A percentile compares a stretch with the other conserved stretches of the same genome.
Conservation (phyloP, 2,797 vertebrate species). For the Betta splendens region DNA sequence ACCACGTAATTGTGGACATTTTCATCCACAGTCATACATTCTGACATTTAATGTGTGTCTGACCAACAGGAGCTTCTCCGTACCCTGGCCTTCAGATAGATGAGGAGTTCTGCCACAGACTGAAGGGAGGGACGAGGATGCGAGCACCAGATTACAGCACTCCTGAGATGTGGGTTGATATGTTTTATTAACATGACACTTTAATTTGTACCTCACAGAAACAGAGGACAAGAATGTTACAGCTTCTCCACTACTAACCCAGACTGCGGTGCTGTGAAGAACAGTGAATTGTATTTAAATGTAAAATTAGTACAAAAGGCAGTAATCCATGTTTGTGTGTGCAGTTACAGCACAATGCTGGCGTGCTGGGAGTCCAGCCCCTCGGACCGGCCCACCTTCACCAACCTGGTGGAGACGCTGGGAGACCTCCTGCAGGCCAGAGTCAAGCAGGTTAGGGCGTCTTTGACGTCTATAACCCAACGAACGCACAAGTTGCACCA, state of each 20-base stretch:
- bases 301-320: too few relatives aligned
- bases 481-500: not conserved
- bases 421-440: conserved; percentile 90
- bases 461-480: not conserved
- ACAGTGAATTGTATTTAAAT: too few relatives aligned
- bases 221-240: too few relatives aligned
- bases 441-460: conserved; percentile 88
- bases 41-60: not conserved
- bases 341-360: conserved; percentile 93
- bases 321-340: conserved; percentile 45
- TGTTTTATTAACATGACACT: not conserved
- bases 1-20: not conserved
- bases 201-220: not conserved
- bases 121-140: conserved; percentile 93
- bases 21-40: not conserved
- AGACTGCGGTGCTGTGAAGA: too few relatives aligned
- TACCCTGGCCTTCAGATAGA: conserved; percentile 94
- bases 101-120: conserved; percentile 92
- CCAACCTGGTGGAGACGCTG: conserved; percentile 86
- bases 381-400: conserved; percentile 87
- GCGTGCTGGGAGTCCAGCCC: conserved; percentile 90
- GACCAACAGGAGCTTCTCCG: conserved; percentile 87
- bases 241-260: too few relatives aligned
- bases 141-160: conserved; percentile 90
- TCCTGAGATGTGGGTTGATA: conserved; percentile 86